Evolutionary conservation across 2,113 vertebrate species (phyloP).

Genomic region (Mungos mungo): DNA sequence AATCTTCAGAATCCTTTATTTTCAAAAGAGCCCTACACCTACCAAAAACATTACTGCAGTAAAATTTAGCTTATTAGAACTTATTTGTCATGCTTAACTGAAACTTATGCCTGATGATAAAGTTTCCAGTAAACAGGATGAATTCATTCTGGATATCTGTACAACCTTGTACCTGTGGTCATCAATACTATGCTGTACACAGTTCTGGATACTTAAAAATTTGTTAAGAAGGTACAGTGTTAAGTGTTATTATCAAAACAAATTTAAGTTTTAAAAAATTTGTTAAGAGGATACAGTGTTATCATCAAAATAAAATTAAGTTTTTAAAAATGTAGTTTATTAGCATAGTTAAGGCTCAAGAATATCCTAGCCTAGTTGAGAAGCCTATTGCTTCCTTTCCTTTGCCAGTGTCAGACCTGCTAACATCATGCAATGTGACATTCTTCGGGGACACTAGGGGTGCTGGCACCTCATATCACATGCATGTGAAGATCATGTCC

Average conservation of each 20-base stretch:
- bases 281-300: background rate
- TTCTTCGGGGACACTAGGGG: background rate
- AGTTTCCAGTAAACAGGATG: background rate
- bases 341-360: background rate
- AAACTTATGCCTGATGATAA: background rate
- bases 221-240: background rate
- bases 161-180: background rate
- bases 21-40: background rate
- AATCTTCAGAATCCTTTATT: background rate
- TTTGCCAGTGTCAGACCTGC: background rate
- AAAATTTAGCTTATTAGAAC: background rate
- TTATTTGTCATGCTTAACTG: background rate
- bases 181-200: rapidly evolving
- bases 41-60: background rate
- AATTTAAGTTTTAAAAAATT: background rate
- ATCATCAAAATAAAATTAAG: background rate
- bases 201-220: background rate
- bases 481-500: too few relatives aligned
- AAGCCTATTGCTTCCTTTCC: background rate
- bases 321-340: background rate
- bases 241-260: background rate
- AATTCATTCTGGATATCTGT: background rate
- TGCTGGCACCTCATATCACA: background rate
- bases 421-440: background rate
- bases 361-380: background rate